Evolutionary conservation across 2,888 invertebrate genomes (phyloP).

Genomic region (Caenorhabditis sp.): DNA sequence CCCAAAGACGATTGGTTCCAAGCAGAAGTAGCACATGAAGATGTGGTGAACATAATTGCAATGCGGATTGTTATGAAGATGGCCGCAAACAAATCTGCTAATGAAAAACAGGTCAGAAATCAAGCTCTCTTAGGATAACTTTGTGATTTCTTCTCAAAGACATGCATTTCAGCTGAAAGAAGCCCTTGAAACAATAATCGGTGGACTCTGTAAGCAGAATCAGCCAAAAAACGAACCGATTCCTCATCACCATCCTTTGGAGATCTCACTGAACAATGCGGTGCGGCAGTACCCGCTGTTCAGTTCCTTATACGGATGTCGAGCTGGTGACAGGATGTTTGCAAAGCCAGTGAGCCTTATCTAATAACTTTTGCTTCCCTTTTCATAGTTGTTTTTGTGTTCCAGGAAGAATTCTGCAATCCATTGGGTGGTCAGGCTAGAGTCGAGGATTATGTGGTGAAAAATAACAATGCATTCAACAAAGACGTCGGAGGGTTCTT

Average conservation of each 20-base stretch:
- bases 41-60: conserved; percentile 54
- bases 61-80: conserved; percentile 51
- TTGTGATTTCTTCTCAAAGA: neutral
- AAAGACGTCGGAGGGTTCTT: conserved; percentile 50
- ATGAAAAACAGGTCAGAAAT: conserved; percentile 36
- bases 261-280: conserved; percentile 52
- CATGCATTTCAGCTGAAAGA: conserved; percentile 38
- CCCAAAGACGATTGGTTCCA: conserved; percentile 38
- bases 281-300: conserved; percentile 55
- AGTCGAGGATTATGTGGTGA: conserved; percentile 36
- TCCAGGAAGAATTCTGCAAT: conserved; percentile 47
- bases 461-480: conserved; percentile 13
- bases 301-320: conserved; percentile 43
- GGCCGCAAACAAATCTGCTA: conserved; percentile 29
- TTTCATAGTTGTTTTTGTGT: neutral
- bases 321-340: conserved; percentile 49
- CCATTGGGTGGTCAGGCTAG: conserved; percentile 31
- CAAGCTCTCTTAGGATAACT: no score
- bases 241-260: conserved; percentile 51
- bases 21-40: conserved; percentile 34
- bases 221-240: conserved; percentile 40
- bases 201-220: conserved; percentile 48
- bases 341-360: conserved; percentile 31
- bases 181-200: conserved; percentile 50
- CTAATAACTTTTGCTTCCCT: neutral